Evolutionary conservation across 2,797 vertebrate genomes (phyloP).

Genomic region (Peromyscus attwateri): DNA sequence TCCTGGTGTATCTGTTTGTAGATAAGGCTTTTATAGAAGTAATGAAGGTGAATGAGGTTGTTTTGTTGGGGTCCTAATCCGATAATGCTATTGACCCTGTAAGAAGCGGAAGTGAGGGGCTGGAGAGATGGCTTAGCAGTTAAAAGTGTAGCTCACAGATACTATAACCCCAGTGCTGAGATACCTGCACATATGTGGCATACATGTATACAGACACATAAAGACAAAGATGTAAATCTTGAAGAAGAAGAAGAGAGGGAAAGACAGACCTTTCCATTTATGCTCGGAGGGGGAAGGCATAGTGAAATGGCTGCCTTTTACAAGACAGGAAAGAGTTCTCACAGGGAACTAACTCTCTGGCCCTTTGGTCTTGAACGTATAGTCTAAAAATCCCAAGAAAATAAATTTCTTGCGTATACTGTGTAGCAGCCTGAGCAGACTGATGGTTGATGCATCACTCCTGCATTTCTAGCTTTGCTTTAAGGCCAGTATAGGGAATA

Average conservation of each 20-base stretch:
- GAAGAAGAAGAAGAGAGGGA: not conserved
- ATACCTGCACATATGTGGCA: not conserved
- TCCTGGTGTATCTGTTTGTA: slow-evolving; percentile 14
- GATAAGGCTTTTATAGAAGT: not conserved
- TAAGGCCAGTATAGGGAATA: not conserved
- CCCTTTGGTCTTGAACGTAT: not conserved
- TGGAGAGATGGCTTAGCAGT: not conserved
- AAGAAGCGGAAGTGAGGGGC: slow-evolving; percentile 14
- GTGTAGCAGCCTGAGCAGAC: not conserved
- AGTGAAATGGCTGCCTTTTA: not conserved
- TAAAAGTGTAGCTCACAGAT: not conserved
- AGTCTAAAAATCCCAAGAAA: not conserved
- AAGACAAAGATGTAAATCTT: not conserved
- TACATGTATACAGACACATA: not conserved
- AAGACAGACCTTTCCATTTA: not conserved
- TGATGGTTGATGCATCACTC: not conserved
- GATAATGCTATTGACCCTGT: not conserved
- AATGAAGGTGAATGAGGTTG: slow-evolving; percentile 33
- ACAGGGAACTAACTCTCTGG: not conserved
- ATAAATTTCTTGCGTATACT: slow-evolving; percentile 21
- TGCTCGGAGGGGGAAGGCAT: not conserved
- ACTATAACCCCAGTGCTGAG: not conserved
- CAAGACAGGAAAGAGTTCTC: not conserved
- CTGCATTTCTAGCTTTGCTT: not conserved
- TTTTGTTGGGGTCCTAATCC: not conserved